Evolutionary conservation across 1,140 invertebrate species (phyloP).

Genomic region (Coelopa frigida): DNA sequence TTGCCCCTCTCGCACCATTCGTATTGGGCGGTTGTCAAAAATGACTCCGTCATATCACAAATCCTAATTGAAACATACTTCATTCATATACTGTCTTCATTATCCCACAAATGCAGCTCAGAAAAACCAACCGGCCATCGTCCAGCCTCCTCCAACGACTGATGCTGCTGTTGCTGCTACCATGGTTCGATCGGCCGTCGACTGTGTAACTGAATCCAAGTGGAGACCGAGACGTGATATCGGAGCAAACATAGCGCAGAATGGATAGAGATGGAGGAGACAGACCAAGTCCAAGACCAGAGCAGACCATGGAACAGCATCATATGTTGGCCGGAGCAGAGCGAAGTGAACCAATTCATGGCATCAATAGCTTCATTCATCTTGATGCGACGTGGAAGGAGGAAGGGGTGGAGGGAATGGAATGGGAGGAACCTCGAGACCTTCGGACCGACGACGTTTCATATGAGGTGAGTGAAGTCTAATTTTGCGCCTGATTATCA

Average conservation of each 20-base stretch:
- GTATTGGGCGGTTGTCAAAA: too few species aligned
- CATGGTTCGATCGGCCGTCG: constrained; percentile 4
- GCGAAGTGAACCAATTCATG: background rate
- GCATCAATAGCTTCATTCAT: constrained; percentile 1
- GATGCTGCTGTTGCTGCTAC: constrained; percentile 5
- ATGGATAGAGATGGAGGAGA: background rate
- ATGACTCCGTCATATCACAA: too few species aligned
- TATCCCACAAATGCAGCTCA: too few species aligned
- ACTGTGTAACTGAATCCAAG: too few species aligned
- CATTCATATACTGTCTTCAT: too few species aligned
- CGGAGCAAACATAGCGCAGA: constrained; percentile 1
- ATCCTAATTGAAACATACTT: too few species aligned
- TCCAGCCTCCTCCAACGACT: background rate
- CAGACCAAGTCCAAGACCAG: background rate
- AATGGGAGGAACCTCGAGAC: background rate
- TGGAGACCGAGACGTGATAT: constrained; percentile 2
- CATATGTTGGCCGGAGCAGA: background rate
- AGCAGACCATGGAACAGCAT: constrained; percentile 4
- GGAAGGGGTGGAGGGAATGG: background rate
- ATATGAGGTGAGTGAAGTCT: constrained; percentile 5
- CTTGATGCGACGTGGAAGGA: background rate
- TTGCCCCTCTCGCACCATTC: too few species aligned
- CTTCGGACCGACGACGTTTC: background rate
- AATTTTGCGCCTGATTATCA: constrained; percentile 11
- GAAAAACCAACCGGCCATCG: constrained; percentile 5